These are phyloP conservation scores for Drosophila monieri DNA, from an alignment of 2,888 invertebrate genomes.

Conservation along the genomic window DNA sequence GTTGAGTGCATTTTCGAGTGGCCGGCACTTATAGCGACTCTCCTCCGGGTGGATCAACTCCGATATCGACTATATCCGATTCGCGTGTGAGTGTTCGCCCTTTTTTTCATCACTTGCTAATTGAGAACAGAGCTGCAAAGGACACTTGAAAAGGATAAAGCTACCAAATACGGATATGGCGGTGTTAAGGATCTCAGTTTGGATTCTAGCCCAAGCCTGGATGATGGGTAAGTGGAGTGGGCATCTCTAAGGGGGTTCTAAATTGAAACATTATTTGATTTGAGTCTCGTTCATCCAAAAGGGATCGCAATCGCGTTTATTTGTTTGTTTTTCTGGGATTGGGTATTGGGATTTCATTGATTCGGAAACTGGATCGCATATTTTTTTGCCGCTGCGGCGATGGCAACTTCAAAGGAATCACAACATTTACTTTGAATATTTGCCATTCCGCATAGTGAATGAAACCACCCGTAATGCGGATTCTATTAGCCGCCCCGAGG, in stretches of 20 bases:
- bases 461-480: constrained; percentile 30
- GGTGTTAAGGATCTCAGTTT: constrained; percentile 28
- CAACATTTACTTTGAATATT: constrained; percentile 29
- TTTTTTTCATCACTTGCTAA: constrained; percentile 55
- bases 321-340: constrained; percentile 23
- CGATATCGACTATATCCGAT: constrained; percentile 21
- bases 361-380: constrained; percentile 13
- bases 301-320: constrained; percentile 19
- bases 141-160: constrained; percentile 29
- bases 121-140: constrained; percentile 48
- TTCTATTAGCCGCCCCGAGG: constrained; percentile 18
- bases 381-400: not conserved
- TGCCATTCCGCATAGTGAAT: constrained; percentile 3
- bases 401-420: constrained; percentile 32
- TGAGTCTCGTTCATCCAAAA: constrained; percentile 9
- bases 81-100: constrained; percentile 24
- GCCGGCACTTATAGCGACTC: constrained; percentile 66
- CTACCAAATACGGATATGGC: constrained; percentile 43
- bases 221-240: constrained; percentile 56
- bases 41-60: constrained; percentile 11
- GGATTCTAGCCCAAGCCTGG: constrained; percentile 36
- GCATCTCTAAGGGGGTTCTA: not conserved
- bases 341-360: constrained; percentile 11
- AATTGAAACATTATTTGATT: constrained; percentile 1
- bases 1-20: constrained; percentile 79